phyloP scores from a whole-genome alignment of 2,113 vertebrate genomes.

The Osmerus eperlanus region DNA sequence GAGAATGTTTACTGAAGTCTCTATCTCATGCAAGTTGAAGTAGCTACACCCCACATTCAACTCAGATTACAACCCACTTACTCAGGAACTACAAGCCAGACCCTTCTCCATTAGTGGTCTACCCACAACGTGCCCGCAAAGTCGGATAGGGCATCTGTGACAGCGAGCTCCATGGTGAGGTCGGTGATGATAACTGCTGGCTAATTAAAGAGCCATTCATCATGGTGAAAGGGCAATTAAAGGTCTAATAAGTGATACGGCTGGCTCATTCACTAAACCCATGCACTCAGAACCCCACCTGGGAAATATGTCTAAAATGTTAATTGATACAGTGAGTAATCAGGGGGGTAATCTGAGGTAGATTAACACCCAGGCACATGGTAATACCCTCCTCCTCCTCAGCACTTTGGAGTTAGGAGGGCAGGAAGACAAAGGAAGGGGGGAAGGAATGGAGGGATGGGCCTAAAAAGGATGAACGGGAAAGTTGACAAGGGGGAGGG shows the following conservation, averaged over 20 bases:
- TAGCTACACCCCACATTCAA: no score
- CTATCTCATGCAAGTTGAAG: no score
- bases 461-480: no score
- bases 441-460: background rate
- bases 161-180: slow-evolving; percentile 49
- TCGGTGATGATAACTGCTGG: slow-evolving; percentile 59
- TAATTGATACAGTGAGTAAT: slow-evolving; percentile 72
- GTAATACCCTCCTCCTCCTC: slow-evolving; percentile 44
- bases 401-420: slow-evolving; percentile 6
- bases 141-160: slow-evolving; percentile 54
- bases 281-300: slow-evolving; percentile 51
- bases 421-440: slow-evolving; percentile 2
- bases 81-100: background rate
- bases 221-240: slow-evolving; percentile 73
- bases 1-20: no score
- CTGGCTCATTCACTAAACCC: slow-evolving; percentile 58
- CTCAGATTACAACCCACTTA: background rate
- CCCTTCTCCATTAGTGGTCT: background rate
- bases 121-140: background rate
- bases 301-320: slow-evolving; percentile 72
- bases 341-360: slow-evolving; percentile 65
- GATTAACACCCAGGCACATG: slow-evolving; percentile 44
- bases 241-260: slow-evolving; percentile 71
- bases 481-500: no score
- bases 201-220: slow-evolving; percentile 75